Base-by-base conservation (phyloP, 2,113 vertebrate species). In the Hydrochoerus hydrochaeris region DNA sequence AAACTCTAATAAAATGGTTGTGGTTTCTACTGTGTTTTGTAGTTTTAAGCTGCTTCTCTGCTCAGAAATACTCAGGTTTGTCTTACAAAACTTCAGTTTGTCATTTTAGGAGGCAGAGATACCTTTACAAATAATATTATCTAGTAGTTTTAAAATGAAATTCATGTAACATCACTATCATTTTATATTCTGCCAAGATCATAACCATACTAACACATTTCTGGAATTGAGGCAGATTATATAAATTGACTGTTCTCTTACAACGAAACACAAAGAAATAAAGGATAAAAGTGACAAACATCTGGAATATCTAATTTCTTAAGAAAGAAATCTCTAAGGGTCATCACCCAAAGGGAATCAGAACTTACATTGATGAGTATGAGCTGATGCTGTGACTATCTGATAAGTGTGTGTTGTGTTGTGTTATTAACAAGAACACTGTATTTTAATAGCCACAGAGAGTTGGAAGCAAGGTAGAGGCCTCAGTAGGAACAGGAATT, bases 61-160 rank as follows among this genome's bases (percentile, higher is more conserved):
- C 32, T 87, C 62, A 94, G 81, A 78, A 82, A 60, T 30, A 81
- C 44, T 41, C 80, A 93, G 26, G 35, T 60, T 46, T 41, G 60
- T 12, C 49, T 44, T 77, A 90, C 32, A 75, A 90, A 94, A 62
- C 41, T 65, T 82, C 20, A 71, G 35, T 73, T 60, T 91, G 22
- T 60, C 63, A 85, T 85, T 91, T 95, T 85, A 84, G n/a, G 19
- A 95, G 24, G 24, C 12, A 80, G 2, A 13, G 67, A 24, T 92
- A 28, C 19, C 32, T 17, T 91, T 96, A 44, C n/a, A 82, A 92
- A 62, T 49, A 69, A 67, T 88, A 94, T 60, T 46, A 80, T 7
- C 30, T 83, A 88, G 75, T 30, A 78, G 41, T 92, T 83, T 90
- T 69, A 69, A 94, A 90, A 86, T 63, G 49, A 81, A 73, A 94